phyloP scores from a whole-genome alignment of 2,797 vertebrate genomes.

The Benthosema pterotum region DNA sequence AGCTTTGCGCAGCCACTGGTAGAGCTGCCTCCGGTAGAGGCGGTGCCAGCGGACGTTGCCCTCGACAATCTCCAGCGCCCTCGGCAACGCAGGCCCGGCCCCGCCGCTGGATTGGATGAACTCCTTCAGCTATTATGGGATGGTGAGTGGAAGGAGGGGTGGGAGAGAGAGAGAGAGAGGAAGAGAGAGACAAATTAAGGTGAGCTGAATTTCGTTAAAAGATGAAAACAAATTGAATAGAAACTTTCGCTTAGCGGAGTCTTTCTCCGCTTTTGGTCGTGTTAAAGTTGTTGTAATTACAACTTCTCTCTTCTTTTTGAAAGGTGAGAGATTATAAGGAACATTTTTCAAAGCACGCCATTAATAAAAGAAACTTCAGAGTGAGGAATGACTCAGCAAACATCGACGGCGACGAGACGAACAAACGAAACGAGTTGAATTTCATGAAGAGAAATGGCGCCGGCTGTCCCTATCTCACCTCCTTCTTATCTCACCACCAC shows the following conservation, averaged over 20 bases:
- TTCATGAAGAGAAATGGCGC: too few species aligned
- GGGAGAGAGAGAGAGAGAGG: background rate
- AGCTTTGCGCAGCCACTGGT: constrained; percentile 90
- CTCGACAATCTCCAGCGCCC: constrained; percentile 93
- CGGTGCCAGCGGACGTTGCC: constrained; percentile 94
- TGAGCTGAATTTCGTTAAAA: background rate
- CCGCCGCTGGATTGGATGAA: constrained; percentile 89
- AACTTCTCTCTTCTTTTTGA: constrained; percentile 10
- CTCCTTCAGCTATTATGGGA: constrained; percentile 82
- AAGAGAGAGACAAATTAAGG: background rate
- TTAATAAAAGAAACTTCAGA: constrained; percentile 21
- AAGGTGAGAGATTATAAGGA: constrained; percentile 7
- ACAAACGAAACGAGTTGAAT: too few species aligned
- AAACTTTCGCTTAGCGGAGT: constrained; percentile 15
- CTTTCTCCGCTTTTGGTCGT: too few species aligned
- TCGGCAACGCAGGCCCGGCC: constrained; percentile 86
- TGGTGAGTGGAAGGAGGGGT: too few species aligned
- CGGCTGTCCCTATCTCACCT: background rate
- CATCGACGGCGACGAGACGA: too few species aligned
- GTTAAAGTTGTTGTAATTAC: constrained; percentile 9
- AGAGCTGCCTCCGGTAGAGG: constrained; percentile 90
- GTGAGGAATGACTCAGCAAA: background rate
- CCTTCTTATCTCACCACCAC: background rate
- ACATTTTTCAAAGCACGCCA: constrained; percentile 13
- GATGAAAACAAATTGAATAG: constrained; percentile 13